phyloP scores from a whole-genome alignment of 2,888 invertebrate species.

The Drosophila histrio region DNA sequence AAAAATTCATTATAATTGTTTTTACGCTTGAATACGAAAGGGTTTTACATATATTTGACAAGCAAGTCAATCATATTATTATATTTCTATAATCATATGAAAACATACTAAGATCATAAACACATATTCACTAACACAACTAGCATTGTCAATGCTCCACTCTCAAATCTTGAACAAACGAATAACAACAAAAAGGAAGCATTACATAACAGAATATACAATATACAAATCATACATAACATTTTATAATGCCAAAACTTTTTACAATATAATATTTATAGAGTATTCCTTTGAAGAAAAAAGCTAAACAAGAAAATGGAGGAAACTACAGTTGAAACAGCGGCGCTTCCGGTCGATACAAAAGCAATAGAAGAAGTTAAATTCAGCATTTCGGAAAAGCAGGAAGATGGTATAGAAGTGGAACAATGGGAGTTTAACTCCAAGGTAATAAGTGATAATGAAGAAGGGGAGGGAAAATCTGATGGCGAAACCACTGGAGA shows the following conservation, averaged over 20 bases:
- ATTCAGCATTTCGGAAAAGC: not conserved
- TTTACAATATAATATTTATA: not conserved
- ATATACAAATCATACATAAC: not conserved
- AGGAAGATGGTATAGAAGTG: not conserved
- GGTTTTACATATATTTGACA: too few species aligned
- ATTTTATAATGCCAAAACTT: not conserved
- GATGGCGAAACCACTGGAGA: not conserved
- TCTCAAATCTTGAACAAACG: not conserved
- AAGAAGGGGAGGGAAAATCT: not conserved
- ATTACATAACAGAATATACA: not conserved
- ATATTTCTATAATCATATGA: too few species aligned
- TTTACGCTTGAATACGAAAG: too few species aligned
- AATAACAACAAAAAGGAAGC: not conserved
- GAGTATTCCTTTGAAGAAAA: not conserved
- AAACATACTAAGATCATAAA: too few species aligned
- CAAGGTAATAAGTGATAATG: not conserved
- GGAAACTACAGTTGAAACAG: not conserved
- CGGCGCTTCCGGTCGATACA: not conserved
- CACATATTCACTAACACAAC: too few species aligned
- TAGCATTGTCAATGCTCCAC: not conserved
- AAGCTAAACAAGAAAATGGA: slow-evolving; percentile 4
- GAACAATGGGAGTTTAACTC: not conserved
- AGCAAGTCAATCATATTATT: too few species aligned
- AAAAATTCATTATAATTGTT: too few species aligned
- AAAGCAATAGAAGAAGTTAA: not conserved